Evolutionary conservation across 2,797 vertebrate species (phyloP).

Genomic region (Anabas testudineus): DNA sequence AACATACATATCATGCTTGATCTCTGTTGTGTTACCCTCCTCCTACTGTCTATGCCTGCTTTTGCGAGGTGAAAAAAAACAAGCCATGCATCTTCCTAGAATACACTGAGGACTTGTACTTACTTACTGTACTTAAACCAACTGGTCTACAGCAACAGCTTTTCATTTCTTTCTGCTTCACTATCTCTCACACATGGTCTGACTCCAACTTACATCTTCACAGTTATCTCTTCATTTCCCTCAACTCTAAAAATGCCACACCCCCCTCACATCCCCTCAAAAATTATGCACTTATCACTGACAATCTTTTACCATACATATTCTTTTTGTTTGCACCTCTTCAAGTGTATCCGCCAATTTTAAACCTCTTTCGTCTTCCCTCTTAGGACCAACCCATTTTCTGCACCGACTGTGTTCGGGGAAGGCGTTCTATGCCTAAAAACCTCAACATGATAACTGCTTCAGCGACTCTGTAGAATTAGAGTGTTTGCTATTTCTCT

Average conservation of each 20-base stretch:
- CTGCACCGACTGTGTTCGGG: constrained; percentile 61
- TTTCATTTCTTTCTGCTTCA: constrained; percentile 45
- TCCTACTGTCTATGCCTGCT: constrained; percentile 50
- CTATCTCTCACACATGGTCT: constrained; percentile 28
- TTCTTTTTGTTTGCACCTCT: constrained; percentile 65
- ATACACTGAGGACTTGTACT: constrained; percentile 57
- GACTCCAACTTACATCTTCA: constrained; percentile 49
- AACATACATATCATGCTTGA: constrained; percentile 66
- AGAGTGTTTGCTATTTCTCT: constrained; percentile 27
- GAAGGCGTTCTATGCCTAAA: constrained; percentile 58
- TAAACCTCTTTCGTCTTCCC: constrained; percentile 60
- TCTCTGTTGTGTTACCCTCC: constrained; percentile 58
- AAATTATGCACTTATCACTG: constrained; percentile 46
- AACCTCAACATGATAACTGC: constrained; percentile 54
- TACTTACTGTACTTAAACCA: constrained; percentile 34
- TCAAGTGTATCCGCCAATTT: constrained; percentile 75
- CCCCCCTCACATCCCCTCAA: constrained; percentile 16
- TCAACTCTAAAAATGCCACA: constrained; percentile 12
- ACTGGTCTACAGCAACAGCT: constrained; percentile 45
- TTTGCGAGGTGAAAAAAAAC: constrained; percentile 52
- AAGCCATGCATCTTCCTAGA: constrained; percentile 59
- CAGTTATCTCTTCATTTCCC: constrained; percentile 26
- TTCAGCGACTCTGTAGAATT: constrained; percentile 66
- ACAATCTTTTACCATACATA: constrained; percentile 62
- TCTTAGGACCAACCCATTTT: constrained; percentile 62